Evolutionary conservation across 2,888 invertebrate species (phyloP).

Genomic region (Drosophila limbata): DNA sequence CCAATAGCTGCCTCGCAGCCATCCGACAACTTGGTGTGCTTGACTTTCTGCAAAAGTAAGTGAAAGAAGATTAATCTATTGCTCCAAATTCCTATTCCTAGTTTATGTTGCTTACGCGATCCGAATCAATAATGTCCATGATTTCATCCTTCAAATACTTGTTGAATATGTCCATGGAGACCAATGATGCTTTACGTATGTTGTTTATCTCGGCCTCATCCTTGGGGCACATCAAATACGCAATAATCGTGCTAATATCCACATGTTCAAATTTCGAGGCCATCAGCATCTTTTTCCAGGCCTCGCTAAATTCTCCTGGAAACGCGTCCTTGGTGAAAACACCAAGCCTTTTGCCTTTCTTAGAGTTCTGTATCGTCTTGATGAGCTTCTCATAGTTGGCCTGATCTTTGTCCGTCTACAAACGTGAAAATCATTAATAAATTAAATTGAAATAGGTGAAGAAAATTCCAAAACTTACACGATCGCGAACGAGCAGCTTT

Average conservation of each 20-base stretch:
- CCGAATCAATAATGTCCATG: conserved; percentile 99
- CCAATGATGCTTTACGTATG: conserved; percentile 96
- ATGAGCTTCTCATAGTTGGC: conserved; percentile 93
- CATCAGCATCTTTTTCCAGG: conserved; percentile 93
- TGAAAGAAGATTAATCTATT: background rate
- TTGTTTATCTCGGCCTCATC: conserved; percentile 96
- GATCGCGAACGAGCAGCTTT: conserved; percentile 94
- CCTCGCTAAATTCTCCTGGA: conserved; percentile 96
- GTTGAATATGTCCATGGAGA: conserved; percentile 97
- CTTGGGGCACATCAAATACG: conserved; percentile 96
- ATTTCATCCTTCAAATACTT: conserved; percentile 99
- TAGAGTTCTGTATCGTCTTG: conserved; percentile 93
- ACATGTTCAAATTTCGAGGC: conserved; percentile 92
- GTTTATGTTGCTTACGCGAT: conserved; percentile 88
- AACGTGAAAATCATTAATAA: background rate
- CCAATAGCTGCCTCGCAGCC: conserved; percentile 96
- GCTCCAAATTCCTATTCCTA: background rate
- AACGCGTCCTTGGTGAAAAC: conserved; percentile 97
- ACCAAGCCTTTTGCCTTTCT: conserved; percentile 94
- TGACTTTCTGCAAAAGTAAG: conserved; percentile 91
- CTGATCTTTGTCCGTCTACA: conserved; percentile 94
- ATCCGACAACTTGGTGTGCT: conserved; percentile 97
- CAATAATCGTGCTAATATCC: conserved; percentile 94
- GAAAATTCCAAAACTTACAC: conserved; percentile 87
- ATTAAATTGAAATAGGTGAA: background rate